phyloP scores from a whole-genome alignment of 2,113 vertebrate genomes.

The Antechinus stuartii region DNA sequence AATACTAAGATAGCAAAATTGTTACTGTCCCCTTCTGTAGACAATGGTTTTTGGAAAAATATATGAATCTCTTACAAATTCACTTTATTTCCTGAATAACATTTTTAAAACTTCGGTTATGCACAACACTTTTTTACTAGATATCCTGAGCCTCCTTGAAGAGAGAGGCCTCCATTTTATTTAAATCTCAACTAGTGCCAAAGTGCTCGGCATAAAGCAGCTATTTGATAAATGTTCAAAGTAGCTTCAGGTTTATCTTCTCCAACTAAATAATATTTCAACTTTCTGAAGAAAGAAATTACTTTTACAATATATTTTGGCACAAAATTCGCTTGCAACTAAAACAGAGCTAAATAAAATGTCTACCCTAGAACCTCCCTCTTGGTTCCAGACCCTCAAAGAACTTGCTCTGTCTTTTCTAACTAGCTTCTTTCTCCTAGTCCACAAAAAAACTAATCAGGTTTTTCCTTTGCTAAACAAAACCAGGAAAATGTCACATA shows the following conservation, averaged over 20 bases:
- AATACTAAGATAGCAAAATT: not conserved
- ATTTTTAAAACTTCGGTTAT: not conserved
- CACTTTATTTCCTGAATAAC: not conserved
- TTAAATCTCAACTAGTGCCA: not conserved
- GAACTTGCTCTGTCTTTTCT: not conserved
- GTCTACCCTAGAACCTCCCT: not conserved
- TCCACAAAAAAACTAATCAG: not conserved
- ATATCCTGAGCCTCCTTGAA: not conserved
- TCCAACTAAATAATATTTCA: not conserved
- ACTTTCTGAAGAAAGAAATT: not conserved
- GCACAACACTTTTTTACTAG: not conserved
- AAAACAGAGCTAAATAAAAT: not conserved
- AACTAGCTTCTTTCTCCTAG: not conserved
- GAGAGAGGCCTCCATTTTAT: not conserved
- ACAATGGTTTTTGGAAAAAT: not conserved
- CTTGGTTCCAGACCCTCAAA: not conserved
- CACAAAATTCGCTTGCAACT: not conserved
- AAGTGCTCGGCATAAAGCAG: not conserved
- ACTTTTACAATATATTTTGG: not conserved
- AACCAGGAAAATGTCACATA: not conserved
- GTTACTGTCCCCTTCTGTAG: not conserved
- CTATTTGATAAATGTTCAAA: not conserved
- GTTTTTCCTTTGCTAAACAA: not conserved
- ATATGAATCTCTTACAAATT: not conserved
- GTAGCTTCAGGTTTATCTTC: not conserved